Evolutionary conservation across 2,888 invertebrate genomes (phyloP).

Genomic region (Coenonympha glycerion): DNA sequence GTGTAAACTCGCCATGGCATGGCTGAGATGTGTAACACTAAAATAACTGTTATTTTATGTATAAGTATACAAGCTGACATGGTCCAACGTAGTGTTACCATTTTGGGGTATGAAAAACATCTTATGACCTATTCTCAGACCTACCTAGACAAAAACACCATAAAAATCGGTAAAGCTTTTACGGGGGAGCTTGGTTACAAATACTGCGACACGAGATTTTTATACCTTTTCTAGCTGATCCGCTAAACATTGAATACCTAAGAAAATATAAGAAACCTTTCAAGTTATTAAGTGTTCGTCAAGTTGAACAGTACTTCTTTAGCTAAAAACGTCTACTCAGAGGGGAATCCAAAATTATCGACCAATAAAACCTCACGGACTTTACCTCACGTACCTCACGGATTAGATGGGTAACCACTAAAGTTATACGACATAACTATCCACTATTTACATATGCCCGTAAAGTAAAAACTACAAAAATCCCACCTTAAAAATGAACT

Average conservation of each 20-base stretch:
- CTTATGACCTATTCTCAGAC: too few species aligned
- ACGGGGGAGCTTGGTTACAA: too few species aligned
- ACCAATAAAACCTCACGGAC: constrained; percentile 37
- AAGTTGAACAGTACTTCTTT: constrained; percentile 4
- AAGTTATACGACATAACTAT: constrained; percentile 57
- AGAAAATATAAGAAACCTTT: not conserved
- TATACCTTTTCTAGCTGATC: too few species aligned
- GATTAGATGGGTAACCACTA: constrained; percentile 55
- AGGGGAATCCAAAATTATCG: constrained; percentile 36
- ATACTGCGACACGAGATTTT: too few species aligned
- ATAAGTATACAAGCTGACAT: too few species aligned
- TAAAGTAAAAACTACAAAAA: constrained; percentile 10
- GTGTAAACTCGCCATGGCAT: not conserved
- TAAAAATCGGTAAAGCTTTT: too few species aligned
- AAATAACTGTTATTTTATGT: not conserved
- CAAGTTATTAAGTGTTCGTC: constrained; percentile 1
- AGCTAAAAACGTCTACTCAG: constrained; percentile 24
- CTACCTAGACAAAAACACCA: too few species aligned
- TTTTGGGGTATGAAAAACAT: too few species aligned
- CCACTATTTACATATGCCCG: constrained; percentile 31
- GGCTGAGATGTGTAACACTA: not conserved
- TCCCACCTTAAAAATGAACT: not conserved
- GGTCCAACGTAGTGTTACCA: too few species aligned
- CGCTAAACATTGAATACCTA: too few species aligned
- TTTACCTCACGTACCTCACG: constrained; percentile 41